phyloP scores from a whole-genome alignment of 2,888 invertebrate species.

The Empis stercorea region DNA sequence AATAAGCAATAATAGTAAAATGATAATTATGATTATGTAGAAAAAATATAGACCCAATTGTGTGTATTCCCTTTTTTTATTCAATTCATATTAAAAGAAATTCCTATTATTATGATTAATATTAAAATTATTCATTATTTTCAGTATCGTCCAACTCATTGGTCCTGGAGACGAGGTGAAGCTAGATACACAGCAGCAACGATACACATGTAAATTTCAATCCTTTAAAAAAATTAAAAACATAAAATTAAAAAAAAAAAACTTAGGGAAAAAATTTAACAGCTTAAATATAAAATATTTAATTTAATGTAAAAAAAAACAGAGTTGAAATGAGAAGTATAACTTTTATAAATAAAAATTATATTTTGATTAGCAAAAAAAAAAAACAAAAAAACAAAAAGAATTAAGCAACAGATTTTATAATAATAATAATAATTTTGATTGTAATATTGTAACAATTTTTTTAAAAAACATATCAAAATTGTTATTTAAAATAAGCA shows the following conservation, averaged over 20 bases:
- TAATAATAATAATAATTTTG: neutral
- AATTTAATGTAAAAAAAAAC: neutral
- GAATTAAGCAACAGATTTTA: neutral
- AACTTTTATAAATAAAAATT: too few species aligned
- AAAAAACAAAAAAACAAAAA: too few species aligned
- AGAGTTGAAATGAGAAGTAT: neutral
- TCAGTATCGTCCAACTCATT: constrained; percentile 90
- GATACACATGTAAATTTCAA: constrained; percentile 67
- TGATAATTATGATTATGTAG: too few species aligned
- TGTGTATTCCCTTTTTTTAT: too few species aligned
- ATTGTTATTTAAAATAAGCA: too few species aligned
- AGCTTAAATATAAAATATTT: too few species aligned
- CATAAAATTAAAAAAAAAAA: neutral
- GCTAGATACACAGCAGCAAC: constrained; percentile 90
- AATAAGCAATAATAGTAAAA: too few species aligned
- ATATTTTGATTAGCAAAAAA: too few species aligned
- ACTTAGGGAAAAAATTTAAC: neutral
- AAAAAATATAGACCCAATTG: too few species aligned
- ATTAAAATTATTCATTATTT: constrained; percentile 22
- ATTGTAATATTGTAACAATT: neutral
- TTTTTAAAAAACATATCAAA: neutral
- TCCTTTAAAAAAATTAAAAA: neutral
- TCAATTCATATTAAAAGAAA: too few species aligned
- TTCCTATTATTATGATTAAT: too few species aligned
- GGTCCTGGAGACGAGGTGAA: constrained; percentile 84